Evolutionary conservation across 2,797 vertebrate genomes (phyloP), one percentile per base, ranked within the genome.

Genomic region (Hephaestus fuliginosus): DNA sequence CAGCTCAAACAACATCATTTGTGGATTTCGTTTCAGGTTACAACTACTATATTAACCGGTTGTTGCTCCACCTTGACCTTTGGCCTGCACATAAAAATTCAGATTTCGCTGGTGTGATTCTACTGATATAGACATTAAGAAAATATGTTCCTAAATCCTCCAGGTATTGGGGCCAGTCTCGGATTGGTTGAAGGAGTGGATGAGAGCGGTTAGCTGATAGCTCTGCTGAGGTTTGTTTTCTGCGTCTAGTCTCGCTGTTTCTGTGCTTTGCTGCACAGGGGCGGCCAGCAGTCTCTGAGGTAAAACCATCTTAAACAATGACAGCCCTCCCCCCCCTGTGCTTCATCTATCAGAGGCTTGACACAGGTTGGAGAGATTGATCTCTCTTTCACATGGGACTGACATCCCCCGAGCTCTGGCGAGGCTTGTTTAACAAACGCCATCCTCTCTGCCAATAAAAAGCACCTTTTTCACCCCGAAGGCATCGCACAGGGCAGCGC

Each of bases 381-480:
- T 94, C 89, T 93, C 77, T 89, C 72, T 86, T 89, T 90, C 84
- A 85, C 77, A 1, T 69, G 79, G 51, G 61, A 60, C 74, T 79
- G 89, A 91, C 93, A 89, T 78, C 78, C 80, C 56, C 75, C 51
- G 33, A 88, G 89, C 84, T 87, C 78, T 61, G 46, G 76, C 51
- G 15, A 91, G 83, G 82, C 84, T 92, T 91, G 89, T 94, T 95
- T 92, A 94, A 94, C 93, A 93, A 90, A 92, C 82, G 49, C 58
- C 86, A 88, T 90, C 88, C 89, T 83, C 84, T 91, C 84, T 61
- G 82, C 90, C 91, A 95, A 94, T 95, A 94, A 94, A 93, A 90
- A 86, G 62, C 68, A 64, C 63, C 66, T 74, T 75, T 83, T 49
- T 5, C 58, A 53, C 77, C 86, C 86, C 39, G 15, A 62, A 81